Conservation (phyloP, 2,888 invertebrate species). For the Chloroclysta siterata region DNA sequence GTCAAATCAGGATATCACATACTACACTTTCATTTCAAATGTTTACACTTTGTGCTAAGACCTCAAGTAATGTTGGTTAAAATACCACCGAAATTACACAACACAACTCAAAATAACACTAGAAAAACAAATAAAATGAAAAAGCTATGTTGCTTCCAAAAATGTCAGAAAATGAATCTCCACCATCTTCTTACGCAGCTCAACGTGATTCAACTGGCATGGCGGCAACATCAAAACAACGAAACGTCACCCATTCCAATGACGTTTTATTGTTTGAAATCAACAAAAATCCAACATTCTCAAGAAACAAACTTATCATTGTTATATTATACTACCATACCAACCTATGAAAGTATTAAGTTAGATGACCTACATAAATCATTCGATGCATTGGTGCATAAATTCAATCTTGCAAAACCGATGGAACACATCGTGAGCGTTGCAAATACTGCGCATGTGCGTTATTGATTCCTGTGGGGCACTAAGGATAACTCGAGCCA, state of each 20-base stretch:
- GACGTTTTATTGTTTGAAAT: not conserved
- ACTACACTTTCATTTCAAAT: no score
- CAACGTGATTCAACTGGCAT: no score
- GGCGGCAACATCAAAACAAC: no score
- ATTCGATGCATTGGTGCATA: conserved; percentile 9
- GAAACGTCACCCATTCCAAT: not conserved
- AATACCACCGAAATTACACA: no score
- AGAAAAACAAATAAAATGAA: no score
- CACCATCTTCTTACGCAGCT: no score
- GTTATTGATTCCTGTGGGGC: conserved; percentile 15
- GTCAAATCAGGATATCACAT: no score
- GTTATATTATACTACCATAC: not conserved
- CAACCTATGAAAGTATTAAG: not conserved
- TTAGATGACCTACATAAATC: conserved; percentile 10
- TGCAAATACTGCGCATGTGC: conserved; percentile 25
- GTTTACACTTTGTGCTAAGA: no score
- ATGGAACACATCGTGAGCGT: not conserved
- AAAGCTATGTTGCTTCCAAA: no score
- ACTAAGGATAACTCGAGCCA: not conserved
- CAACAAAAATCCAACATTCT: not conserved
- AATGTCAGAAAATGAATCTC: no score
- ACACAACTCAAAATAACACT: no score
- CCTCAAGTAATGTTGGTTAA: no score
- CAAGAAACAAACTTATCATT: not conserved
- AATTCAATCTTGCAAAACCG: not conserved